These are phyloP conservation scores for Oscheius sp. DNA, from an alignment of 2,888 invertebrate species.

Conservation along the genomic window DNA sequence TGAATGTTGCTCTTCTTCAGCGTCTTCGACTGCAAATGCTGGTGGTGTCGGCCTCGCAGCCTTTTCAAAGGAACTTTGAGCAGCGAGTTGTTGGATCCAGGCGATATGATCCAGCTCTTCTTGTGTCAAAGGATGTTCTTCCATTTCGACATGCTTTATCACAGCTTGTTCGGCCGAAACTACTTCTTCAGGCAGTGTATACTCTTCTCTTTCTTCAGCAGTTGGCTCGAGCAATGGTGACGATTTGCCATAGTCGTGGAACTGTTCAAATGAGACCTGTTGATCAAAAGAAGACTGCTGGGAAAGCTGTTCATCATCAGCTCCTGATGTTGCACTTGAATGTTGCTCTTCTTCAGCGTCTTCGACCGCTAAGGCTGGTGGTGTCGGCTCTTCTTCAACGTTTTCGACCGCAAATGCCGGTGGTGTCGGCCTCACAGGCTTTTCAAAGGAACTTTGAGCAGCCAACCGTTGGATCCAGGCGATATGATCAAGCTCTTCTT, in stretches of 20 bases:
- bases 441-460: slow-evolving; percentile 37
- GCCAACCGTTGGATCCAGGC: slow-evolving; percentile 37
- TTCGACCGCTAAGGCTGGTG: background rate
- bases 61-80: slow-evolving; percentile 33
- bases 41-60: background rate
- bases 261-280: background rate
- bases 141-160: background rate
- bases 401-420: background rate
- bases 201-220: background rate
- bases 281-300: background rate
- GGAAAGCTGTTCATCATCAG: background rate
- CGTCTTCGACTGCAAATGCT: background rate
- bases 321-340: slow-evolving; percentile 3
- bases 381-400: slow-evolving; percentile 19
- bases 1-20: slow-evolving; percentile 31
- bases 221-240: background rate
- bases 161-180: slow-evolving; percentile 16
- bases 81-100: slow-evolving; percentile 46
- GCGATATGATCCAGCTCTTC: slow-evolving; percentile 54
- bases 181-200: slow-evolving; percentile 30
- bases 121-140: background rate
- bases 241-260: background rate
- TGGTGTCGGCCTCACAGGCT: too few relatives aligned
- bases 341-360: background rate
- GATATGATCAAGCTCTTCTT: slow-evolving; percentile 52